Percentiles rank a stretch among this genome's conserved stretches.
These are phyloP conservation scores for Lissocephala sabroskyi DNA, from an alignment of 2,888 invertebrate genomes.

Conservation along the genomic window DNA sequence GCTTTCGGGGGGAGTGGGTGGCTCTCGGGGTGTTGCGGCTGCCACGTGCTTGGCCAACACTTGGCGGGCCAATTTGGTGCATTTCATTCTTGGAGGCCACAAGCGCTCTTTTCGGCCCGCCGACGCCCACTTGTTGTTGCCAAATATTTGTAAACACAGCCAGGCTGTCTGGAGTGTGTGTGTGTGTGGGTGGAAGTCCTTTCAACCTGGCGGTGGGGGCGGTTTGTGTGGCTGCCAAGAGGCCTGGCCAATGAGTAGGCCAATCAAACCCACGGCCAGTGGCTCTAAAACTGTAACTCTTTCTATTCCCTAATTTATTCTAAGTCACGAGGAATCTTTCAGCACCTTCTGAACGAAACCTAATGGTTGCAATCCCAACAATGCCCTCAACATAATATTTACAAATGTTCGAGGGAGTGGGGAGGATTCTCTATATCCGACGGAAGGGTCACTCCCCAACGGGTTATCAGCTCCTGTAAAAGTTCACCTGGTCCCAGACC, in stretches of 20 bases:
- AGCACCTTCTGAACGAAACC: no score
- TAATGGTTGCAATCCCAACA: no score
- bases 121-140: constrained; percentile 39
- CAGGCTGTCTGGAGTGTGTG: background rate
- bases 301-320: no score
- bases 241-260: no score
- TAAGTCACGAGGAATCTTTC: no score
- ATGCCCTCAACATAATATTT: no score
- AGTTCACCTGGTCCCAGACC: no score
- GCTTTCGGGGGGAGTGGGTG: background rate
- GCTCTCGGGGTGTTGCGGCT: background rate
- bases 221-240: no score
- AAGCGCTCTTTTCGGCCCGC: background rate
- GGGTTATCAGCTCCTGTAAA: no score
- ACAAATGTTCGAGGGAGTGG: no score
- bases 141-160: constrained; percentile 21
- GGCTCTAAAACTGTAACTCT: background rate
- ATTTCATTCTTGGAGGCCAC: background rate
- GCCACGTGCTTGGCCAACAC: constrained; percentile 6
- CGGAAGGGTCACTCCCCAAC: no score
- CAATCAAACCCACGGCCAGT: background rate
- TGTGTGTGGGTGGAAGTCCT: background rate
- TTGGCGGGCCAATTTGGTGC: background rate
- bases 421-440: no score
- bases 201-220: background rate